Percentiles rank a stretch among this genome's conserved stretches.
Conservation (phyloP, 2,888 invertebrate species). For the Ophion obscuratus region DNA sequence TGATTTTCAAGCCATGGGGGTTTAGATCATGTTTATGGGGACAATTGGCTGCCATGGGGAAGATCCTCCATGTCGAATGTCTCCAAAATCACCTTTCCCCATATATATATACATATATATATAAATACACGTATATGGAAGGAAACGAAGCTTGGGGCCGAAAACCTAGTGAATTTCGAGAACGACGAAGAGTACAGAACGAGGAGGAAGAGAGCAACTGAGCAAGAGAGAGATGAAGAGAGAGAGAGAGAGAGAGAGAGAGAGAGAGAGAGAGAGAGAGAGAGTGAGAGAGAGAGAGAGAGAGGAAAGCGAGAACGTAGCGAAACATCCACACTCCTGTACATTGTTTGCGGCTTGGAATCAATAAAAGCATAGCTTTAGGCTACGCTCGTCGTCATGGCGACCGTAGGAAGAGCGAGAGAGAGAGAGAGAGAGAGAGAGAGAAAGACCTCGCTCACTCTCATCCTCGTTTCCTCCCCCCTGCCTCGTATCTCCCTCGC, state of each 20-base stretch:
- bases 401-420: constrained; percentile 74
- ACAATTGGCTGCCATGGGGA: no score
- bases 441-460: constrained; percentile 71
- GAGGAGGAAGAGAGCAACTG: constrained; percentile 33
- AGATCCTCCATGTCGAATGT: no score
- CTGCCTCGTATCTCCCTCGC: constrained; percentile 45
- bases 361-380: constrained; percentile 84
- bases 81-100: no score
- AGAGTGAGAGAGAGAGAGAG: constrained; percentile 48
- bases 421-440: constrained; percentile 52
- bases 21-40: no score
- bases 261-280: constrained; percentile 26
- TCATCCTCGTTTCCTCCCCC: constrained; percentile 27
- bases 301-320: constrained; percentile 80
- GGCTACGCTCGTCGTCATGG: constrained; percentile 82
- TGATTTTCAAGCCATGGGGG: no score
- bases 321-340: constrained; percentile 83
- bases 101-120: no score
- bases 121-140: no score
- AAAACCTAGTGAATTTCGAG: constrained; percentile 32
- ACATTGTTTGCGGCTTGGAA: constrained; percentile 84
- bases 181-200: constrained; percentile 18
- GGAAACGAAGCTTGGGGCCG: constrained; percentile 8
- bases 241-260: constrained; percentile 61
- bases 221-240: constrained; percentile 16